A percentile compares a stretch with the other conserved stretches of the same genome.
Evolutionary conservation across 2,113 vertebrate species (phyloP).

Genomic region (Psilopogon haemacephalus): DNA sequence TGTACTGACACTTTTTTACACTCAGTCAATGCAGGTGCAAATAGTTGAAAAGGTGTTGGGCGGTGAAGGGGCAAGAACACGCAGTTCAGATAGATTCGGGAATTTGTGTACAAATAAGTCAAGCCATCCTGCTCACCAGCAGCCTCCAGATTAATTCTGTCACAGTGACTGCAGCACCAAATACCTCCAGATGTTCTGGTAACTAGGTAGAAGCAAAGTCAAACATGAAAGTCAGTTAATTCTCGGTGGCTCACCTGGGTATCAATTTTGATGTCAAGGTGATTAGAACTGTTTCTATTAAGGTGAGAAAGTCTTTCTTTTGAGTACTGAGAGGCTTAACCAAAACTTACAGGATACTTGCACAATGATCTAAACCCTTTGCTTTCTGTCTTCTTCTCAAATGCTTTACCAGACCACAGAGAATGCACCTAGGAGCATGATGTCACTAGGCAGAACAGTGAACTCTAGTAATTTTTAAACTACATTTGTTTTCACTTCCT

Average conservation of each 20-base stretch:
- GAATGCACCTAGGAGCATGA: neutral
- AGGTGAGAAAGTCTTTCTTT: neutral
- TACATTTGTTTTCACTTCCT: neutral
- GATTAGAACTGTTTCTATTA: neutral
- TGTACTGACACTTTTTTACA: neutral
- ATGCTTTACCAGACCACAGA: neutral
- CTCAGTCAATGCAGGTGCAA: neutral
- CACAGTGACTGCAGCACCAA: neutral
- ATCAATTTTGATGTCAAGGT: neutral
- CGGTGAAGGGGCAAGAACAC: neutral
- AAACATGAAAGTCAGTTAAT: neutral
- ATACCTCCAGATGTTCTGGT: neutral
- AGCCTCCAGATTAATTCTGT: neutral
- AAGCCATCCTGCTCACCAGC: neutral
- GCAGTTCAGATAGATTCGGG: neutral
- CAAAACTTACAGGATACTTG: neutral
- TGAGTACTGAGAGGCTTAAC: neutral
- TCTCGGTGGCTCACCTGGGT: neutral
- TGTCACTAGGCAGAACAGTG: neutral
- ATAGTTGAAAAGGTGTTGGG: neutral
- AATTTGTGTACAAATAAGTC: neutral
- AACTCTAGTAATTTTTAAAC: neutral
- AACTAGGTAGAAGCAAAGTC: neutral
- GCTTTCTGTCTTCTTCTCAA: neutral
- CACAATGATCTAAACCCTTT: neutral